Evolutionary conservation across 2,797 vertebrate genomes (phyloP).

Genomic region (Molossus alvarezi): DNA sequence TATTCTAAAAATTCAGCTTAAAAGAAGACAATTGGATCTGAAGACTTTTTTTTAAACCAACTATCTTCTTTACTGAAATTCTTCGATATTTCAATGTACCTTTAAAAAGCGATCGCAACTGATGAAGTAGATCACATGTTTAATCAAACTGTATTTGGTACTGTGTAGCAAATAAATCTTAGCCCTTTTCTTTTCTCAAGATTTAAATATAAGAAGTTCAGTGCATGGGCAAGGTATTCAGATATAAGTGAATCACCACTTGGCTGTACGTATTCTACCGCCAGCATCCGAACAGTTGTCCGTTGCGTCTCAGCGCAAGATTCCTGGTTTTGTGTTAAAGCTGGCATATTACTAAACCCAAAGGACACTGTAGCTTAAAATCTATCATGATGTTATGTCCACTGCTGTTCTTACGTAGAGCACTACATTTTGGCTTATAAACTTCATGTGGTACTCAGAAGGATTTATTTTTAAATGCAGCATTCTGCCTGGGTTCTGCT

Average conservation of each 20-base stretch:
- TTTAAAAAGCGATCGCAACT: background rate
- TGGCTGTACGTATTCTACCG: background rate
- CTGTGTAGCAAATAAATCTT: slow-evolving; percentile 51
- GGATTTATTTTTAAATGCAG: slow-evolving; percentile 73
- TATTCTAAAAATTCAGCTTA: background rate
- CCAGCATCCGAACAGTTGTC: slow-evolving; percentile 44
- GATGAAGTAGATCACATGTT: background rate
- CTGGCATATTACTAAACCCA: slow-evolving; percentile 32
- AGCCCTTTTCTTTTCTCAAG: background rate
- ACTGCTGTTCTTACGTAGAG: slow-evolving; percentile 46
- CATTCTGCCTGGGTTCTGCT: slow-evolving; percentile 49
- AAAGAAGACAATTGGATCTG: background rate
- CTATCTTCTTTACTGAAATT: slow-evolving; percentile 18
- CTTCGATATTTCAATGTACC: slow-evolving; percentile 40
- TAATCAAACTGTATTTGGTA: slow-evolving; percentile 51
- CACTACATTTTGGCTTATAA: slow-evolving; percentile 69
- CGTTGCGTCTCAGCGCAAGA: slow-evolving; percentile 24
- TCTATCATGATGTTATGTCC: slow-evolving; percentile 44
- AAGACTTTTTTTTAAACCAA: background rate
- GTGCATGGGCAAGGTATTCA: slow-evolving; percentile 2
- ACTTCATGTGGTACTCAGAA: slow-evolving; percentile 28
- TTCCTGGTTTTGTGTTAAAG: slow-evolving; percentile 69
- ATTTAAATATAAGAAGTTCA: slow-evolving; percentile 54
- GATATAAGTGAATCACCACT: slow-evolving; percentile 57
- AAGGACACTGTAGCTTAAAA: slow-evolving; percentile 65